phyloP scores from a whole-genome alignment of 1,140 invertebrate species.

The Amyelois transitella region DNA sequence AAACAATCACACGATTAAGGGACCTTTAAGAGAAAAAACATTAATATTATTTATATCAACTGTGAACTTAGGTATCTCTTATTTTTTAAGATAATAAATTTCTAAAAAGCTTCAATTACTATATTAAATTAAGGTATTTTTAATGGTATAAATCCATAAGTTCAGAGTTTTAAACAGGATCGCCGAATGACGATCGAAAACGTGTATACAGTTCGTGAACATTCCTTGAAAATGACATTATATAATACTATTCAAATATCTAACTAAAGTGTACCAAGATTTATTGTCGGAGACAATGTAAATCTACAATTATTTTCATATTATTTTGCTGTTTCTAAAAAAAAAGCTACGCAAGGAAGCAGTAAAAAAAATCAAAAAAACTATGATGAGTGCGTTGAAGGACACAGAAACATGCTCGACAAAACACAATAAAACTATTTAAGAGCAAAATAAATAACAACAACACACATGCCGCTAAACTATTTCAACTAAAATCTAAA shows the following conservation, averaged over 20 bases:
- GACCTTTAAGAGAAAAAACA: conserved; percentile 62
- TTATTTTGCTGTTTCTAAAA: conserved; percentile 58
- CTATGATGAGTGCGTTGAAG: conserved; percentile 68
- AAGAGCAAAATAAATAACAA: conserved; percentile 10
- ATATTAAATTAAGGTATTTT: no score
- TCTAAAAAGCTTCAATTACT: background rate
- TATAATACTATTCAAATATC: conserved; percentile 40
- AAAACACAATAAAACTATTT: conserved; percentile 26
- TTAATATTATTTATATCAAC: conserved; percentile 48
- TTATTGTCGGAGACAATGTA: conserved; percentile 33
- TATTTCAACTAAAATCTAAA: conserved; percentile 15
- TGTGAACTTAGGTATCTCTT: conserved; percentile 20
- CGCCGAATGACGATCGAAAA: conserved; percentile 24
- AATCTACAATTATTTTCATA: conserved; percentile 27
- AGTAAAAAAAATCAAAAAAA: conserved; percentile 38
- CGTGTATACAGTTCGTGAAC: conserved; percentile 40
- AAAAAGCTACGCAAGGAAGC: conserved; percentile 39
- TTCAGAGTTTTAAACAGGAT: conserved; percentile 25
- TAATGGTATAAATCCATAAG: conserved; percentile 6
- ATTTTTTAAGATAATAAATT: background rate
- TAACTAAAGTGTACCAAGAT: conserved; percentile 68
- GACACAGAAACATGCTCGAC: conserved; percentile 59
- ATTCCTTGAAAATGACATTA: conserved; percentile 44
- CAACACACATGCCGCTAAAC: background rate
- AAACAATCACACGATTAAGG: conserved; percentile 61